Percentiles rank a stretch among this genome's conserved stretches.
These are phyloP conservation scores for Tethya wilhelma DNA, from an alignment of 37 sponge, comb jelly and placozoan genomes.

Conservation along the genomic window DNA sequence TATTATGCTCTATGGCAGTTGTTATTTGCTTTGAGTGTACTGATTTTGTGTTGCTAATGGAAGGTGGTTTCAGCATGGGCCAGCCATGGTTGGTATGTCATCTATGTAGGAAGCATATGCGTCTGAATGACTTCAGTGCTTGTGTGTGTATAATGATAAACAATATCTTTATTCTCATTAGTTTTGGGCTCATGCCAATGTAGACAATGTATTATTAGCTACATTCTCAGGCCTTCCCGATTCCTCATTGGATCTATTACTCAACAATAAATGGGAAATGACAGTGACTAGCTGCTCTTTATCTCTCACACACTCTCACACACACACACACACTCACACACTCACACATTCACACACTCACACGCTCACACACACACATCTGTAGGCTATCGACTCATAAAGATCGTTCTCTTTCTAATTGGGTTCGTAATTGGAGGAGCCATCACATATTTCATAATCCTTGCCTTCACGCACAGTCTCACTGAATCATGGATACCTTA, in stretches of 20 bases:
- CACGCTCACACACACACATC: slow-evolving; percentile 2
- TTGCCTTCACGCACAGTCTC: slow-evolving; percentile 5
- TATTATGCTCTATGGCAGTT: too few relatives aligned
- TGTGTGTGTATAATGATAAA: too few relatives aligned
- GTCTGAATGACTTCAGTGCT: neutral
- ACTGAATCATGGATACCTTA: slow-evolving; percentile 35
- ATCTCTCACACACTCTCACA: slow-evolving; percentile 22
- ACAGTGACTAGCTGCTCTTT: neutral
- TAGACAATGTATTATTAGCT: too few relatives aligned
- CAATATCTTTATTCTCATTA: too few relatives aligned
- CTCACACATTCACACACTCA: slow-evolving; percentile 19
- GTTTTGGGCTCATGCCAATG: too few relatives aligned
- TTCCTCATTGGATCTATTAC: neutral
- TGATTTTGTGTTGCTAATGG: too few relatives aligned
- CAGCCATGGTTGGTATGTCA: neutral
- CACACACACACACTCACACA: slow-evolving; percentile 56
- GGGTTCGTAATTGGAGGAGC: slow-evolving; percentile 49
- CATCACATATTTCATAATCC: slow-evolving; percentile 37
- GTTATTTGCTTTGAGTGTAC: too few relatives aligned
- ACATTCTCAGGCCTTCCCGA: too few relatives aligned
- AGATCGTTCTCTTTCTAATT: slow-evolving; percentile 53
- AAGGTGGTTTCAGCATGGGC: too few relatives aligned
- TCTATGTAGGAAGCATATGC: neutral
- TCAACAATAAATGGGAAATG: neutral
- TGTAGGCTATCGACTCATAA: slow-evolving; percentile 53